Evolutionary conservation across 2,888 invertebrate genomes (phyloP).

Genomic region (Celastrina argiolus): DNA sequence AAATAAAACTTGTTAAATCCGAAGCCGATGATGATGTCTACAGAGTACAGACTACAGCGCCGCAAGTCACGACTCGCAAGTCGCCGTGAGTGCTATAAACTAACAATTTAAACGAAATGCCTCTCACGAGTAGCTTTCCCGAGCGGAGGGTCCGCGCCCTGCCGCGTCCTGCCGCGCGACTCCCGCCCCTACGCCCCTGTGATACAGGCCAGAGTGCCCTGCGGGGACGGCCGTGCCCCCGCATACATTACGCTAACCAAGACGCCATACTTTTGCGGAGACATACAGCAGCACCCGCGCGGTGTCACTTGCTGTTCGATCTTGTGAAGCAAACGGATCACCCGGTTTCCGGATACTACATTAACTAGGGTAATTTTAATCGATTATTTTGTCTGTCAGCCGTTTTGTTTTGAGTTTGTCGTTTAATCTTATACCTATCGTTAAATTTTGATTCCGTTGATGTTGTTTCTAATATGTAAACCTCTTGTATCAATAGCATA

Average conservation of each 20-base stretch:
- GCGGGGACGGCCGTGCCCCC: neutral
- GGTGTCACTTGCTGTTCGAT: neutral
- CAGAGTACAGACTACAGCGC: too few relatives aligned
- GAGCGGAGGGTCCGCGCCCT: constrained; percentile 32
- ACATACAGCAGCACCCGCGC: neutral
- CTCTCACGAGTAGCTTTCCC: constrained; percentile 54
- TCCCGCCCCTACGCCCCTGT: neutral
- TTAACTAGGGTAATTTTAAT: too few relatives aligned
- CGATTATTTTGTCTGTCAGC: too few relatives aligned
- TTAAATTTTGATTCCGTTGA: too few relatives aligned
- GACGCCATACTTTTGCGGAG: constrained; percentile 3
- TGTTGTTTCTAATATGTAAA: too few relatives aligned
- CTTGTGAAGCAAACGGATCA: too few relatives aligned
- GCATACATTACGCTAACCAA: constrained; percentile 5
- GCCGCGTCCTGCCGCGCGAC: constrained; percentile 3
- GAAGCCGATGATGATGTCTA: neutral
- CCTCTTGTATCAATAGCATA: too few relatives aligned
- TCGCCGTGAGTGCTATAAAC: constrained; percentile 7
- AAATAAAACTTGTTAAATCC: neutral
- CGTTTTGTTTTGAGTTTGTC: too few relatives aligned
- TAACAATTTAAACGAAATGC: constrained; percentile 50
- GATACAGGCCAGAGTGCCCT: neutral
- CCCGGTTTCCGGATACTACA: too few relatives aligned
- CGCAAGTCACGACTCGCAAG: too few relatives aligned
- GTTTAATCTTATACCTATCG: too few relatives aligned